Base-by-base conservation (phyloP, 2,888 invertebrate species). In the Gortyna flavago region DNA sequence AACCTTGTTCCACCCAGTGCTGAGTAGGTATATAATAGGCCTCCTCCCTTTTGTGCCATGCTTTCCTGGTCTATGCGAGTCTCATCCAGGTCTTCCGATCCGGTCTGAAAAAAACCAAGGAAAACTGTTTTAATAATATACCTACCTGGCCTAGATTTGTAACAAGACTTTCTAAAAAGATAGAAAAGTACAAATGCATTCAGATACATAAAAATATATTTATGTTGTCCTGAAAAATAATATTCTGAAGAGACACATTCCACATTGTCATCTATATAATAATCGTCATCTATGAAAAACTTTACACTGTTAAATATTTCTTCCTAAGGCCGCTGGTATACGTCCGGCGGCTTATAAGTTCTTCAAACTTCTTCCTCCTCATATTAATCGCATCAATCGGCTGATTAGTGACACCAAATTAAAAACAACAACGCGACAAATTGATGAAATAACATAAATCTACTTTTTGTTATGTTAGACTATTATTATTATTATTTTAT, bases 381-480 rank as follows among this genome's bases (percentile, higher is more conserved):
- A 32, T 79, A 44, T 67, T 72, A 57, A 41, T 72, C 54, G 32
- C 66, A 38, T 61, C 54, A 72, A 65, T 61, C 25, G 41, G 16
- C 25, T 75, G 32, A 71, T 81, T 75, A 67, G 76, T 44, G 54
- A 72, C 68, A 69, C 65, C 35, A 35, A 69, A 62, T 83, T 76
- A 72, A 41, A 62, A 66, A 59, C 18, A 21, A 57, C 21, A 65
- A 69, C 32, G 72, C 13, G 54, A 69, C 68, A 68, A 82, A 81
- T 76, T 69, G 71, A 51, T 65, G 57, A 62, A 75, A 76, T 71
- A 67, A 81, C 18, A 51, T 41, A 57, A 65, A 85, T 65, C 13
- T 32, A 61, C 21, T 82, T 54, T 41, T 81, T 76, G 54, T 76
- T 16, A 4, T 76, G 54, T 76, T 16, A 4, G 29, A 38, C 2